Evolutionary conservation across 2,113 vertebrate species (phyloP).

Genomic region (Bubalus kerabau): DNA sequence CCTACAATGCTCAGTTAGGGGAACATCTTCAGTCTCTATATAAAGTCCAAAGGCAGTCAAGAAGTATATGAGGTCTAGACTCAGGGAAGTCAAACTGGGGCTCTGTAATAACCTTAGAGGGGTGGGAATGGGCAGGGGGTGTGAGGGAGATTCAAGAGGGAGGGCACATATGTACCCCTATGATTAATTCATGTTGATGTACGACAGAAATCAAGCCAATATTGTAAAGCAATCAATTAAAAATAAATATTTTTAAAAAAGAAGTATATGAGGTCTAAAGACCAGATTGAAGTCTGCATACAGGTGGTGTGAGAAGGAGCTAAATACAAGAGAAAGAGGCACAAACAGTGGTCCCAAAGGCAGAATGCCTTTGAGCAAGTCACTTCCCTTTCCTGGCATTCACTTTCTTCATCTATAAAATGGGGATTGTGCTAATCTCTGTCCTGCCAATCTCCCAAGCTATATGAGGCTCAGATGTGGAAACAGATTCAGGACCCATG

Average conservation of each 20-base stretch:
- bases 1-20: not conserved
- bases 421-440: not conserved
- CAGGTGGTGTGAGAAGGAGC: not conserved
- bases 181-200: not conserved
- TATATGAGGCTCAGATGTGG: not conserved
- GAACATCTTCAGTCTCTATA: not conserved
- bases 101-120: not conserved
- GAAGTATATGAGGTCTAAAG: not conserved
- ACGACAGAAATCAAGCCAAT: not conserved
- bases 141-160: not conserved
- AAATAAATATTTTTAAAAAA: not conserved
- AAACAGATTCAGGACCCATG: not conserved
- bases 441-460: not conserved
- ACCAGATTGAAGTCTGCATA: not conserved
- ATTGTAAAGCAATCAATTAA: not conserved
- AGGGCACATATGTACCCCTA: not conserved
- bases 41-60: not conserved
- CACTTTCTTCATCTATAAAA: slow-evolving; percentile 11
- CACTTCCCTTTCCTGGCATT: slow-evolving; percentile 2
- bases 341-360: not conserved
- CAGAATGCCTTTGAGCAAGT: not conserved
- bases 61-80: not conserved
- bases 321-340: not conserved
- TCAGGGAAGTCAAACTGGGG: not conserved
- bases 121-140: not conserved